A percentile compares a stretch with the other conserved stretches of the same genome.
These are phyloP conservation scores for Tetramorium simillimum DNA, from an alignment of 1,140 invertebrate species.

Conservation along the genomic window DNA sequence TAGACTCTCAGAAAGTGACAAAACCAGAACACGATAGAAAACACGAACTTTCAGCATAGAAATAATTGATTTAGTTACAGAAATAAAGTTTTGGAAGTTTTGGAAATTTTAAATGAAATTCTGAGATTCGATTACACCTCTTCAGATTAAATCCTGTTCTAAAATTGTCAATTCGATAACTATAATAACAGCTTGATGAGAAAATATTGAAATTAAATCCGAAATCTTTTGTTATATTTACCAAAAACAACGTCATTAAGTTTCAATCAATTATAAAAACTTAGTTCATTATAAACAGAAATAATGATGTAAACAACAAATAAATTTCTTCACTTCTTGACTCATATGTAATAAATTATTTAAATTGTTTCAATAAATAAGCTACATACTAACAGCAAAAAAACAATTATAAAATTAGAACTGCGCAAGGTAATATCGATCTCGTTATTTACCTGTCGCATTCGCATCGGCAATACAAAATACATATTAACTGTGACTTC, in stretches of 20 bases:
- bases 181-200: neutral
- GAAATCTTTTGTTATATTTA: neutral
- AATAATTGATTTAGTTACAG: constrained; percentile 20
- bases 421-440: neutral
- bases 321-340: neutral
- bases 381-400: neutral
- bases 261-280: neutral
- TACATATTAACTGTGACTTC: neutral
- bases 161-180: constrained; percentile 17
- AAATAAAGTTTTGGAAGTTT: constrained; percentile 46
- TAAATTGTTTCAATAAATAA: neutral
- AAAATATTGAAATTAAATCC: constrained; percentile 6
- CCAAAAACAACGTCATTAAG: neutral
- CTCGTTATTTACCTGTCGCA: neutral
- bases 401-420: neutral
- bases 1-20: neutral
- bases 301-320: neutral
- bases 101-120: constrained; percentile 1
- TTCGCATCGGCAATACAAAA: neutral
- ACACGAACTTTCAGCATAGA: neutral
- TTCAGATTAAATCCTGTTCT: neutral
- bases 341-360: neutral
- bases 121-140: neutral
- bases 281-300: neutral
- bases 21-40: constrained; percentile 28